A percentile compares a stretch with the other conserved stretches of the same genome.
Conservation (phyloP, 2,888 invertebrate species). For the Troides aeacus region DNA sequence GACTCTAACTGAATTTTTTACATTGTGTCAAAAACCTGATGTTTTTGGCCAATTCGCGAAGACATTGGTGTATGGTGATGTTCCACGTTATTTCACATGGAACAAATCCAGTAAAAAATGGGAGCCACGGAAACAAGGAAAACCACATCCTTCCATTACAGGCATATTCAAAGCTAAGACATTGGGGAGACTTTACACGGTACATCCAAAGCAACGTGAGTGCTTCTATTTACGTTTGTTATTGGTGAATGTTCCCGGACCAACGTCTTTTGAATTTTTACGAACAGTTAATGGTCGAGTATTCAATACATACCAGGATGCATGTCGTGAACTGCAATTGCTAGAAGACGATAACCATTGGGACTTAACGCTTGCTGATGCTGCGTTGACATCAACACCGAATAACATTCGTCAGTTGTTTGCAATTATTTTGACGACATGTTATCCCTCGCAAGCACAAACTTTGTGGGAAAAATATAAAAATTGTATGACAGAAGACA, state of each 20-base stretch:
- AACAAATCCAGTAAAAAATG: slow-evolving; percentile 28
- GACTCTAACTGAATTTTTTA: slow-evolving; percentile 31
- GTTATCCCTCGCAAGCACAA: slow-evolving; percentile 35
- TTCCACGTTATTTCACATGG: slow-evolving; percentile 22
- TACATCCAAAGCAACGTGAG: slow-evolving; percentile 7
- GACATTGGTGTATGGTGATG: slow-evolving; percentile 25
- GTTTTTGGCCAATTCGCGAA: slow-evolving; percentile 30
- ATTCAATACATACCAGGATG: slow-evolving; percentile 24
- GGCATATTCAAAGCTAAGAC: slow-evolving; percentile 31
- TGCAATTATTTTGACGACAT: slow-evolving; percentile 40
- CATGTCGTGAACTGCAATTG: slow-evolving; percentile 30
- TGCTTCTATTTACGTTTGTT: slow-evolving; percentile 4
- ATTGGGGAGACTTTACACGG: slow-evolving; percentile 9
- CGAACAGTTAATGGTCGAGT: slow-evolving; percentile 29
- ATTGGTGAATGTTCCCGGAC: slow-evolving; percentile 36
- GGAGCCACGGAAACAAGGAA: slow-evolving; percentile 32
- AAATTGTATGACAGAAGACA: slow-evolving; percentile 32
- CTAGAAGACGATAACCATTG: slow-evolving; percentile 6
- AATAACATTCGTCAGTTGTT: slow-evolving; percentile 34
- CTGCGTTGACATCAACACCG: slow-evolving; percentile 3
- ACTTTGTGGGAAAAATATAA: slow-evolving; percentile 37
- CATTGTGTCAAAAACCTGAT: slow-evolving; percentile 28
- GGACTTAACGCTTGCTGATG: slow-evolving; percentile 20
- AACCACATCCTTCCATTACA: slow-evolving; percentile 29
- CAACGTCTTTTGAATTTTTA: slow-evolving; percentile 31